Evolutionary conservation across 2,797 vertebrate genomes (phyloP).

Genomic region (Argentina silus): DNA sequence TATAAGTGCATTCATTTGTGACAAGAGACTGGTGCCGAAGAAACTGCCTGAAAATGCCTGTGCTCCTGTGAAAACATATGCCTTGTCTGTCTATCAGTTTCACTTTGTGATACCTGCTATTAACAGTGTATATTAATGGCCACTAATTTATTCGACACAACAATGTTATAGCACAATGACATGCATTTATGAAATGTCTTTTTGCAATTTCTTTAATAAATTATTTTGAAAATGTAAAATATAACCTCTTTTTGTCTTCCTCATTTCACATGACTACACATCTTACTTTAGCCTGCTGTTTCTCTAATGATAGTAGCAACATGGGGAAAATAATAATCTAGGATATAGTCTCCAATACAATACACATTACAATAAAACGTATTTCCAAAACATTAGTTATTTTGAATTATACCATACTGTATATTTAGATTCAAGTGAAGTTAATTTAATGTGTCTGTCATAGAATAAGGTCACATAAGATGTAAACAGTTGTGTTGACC

Average conservation of each 20-base stretch:
- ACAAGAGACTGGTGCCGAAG: slow-evolving; percentile 54
- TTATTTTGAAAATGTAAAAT: slow-evolving; percentile 45
- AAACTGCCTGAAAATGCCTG: slow-evolving; percentile 60
- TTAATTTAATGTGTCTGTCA: too few relatives aligned
- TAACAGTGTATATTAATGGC: slow-evolving; percentile 51
- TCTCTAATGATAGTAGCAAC: not conserved
- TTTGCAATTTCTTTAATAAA: slow-evolving; percentile 69
- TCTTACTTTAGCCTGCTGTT: not conserved
- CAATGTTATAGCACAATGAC: slow-evolving; percentile 46
- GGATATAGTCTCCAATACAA: too few relatives aligned
- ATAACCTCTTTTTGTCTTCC: slow-evolving; percentile 38
- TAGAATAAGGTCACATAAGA: too few relatives aligned
- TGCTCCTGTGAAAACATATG: slow-evolving; percentile 55
- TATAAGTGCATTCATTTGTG: slow-evolving; percentile 30
- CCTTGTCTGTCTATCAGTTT: slow-evolving; percentile 62
- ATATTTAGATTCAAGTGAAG: too few relatives aligned
- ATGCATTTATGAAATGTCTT: slow-evolving; percentile 39
- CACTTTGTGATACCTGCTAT: slow-evolving; percentile 43
- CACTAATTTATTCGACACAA: slow-evolving; percentile 61
- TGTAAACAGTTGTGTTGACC: too few relatives aligned
- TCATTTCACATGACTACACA: not conserved
- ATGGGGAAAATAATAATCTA: not conserved
- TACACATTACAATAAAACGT: not conserved
- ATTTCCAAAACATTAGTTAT: too few relatives aligned
- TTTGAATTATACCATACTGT: too few relatives aligned